A percentile compares a stretch with the other conserved stretches of the same genome.
Conservation (phyloP, 2,888 invertebrate species). For the Caenorhabditis sp. region DNA sequence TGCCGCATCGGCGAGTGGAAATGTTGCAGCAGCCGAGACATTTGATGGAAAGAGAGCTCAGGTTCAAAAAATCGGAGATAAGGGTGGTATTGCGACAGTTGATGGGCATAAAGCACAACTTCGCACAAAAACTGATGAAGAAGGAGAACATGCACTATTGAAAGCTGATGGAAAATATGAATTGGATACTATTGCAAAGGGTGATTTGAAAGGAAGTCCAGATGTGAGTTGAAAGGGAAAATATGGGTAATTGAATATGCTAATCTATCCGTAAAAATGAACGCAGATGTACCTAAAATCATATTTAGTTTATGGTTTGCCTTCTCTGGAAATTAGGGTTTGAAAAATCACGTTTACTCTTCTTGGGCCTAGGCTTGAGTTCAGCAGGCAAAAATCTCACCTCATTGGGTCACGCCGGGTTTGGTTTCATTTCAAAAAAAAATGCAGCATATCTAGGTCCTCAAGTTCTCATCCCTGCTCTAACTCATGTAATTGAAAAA, state of each 20-base stretch:
- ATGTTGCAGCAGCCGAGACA: slow-evolving; percentile 69
- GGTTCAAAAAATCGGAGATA: slow-evolving; percentile 69
- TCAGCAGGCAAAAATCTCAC: no score
- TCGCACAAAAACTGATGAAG: slow-evolving; percentile 59
- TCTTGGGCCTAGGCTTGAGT: not conserved
- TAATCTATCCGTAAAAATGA: no score
- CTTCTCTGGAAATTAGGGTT: no score
- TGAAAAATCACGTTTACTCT: no score
- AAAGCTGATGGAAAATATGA: slow-evolving; percentile 71
- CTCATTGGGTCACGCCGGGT: no score
- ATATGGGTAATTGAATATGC: no score
- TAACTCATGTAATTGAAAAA: no score
- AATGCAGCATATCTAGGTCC: no score
- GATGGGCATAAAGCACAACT: slow-evolving; percentile 70
- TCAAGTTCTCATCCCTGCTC: no score
- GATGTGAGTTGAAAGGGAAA: slow-evolving; percentile 13
- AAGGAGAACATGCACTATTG: slow-evolving; percentile 62
- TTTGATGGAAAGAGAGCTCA: slow-evolving; percentile 68
- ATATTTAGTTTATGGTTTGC: no score
- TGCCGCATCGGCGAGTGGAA: slow-evolving; percentile 58
- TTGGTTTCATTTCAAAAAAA: no score
- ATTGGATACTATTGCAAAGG: slow-evolving; percentile 65
- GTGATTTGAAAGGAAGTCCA: slow-evolving; percentile 62
- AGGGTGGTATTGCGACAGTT: slow-evolving; percentile 68
- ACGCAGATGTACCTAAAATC: no score